Base-by-base conservation (phyloP, 2,888 invertebrate genomes). In the Ophioninae sp. region DNA sequence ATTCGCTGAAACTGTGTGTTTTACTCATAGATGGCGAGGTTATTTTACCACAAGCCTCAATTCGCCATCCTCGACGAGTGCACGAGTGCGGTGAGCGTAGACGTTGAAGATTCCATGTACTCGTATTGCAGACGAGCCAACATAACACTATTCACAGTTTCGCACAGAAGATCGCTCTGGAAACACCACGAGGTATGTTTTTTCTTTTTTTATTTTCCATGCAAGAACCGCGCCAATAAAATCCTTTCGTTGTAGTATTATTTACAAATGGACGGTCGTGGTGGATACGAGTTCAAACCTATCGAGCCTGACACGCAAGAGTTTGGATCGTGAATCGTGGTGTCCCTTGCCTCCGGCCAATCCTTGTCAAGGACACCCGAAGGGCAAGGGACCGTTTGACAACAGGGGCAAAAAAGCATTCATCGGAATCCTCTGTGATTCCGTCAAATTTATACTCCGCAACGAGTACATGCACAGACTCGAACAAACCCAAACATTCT, bases 41-140 rank as follows among this genome's bases (percentile, higher is more conserved):
- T 99, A 85, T 99, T 99, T 94, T 99, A 99, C 94, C 99, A 99
- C 93, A 96, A 96, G 91, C 99, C 99, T 0, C 99, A 99, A 93
- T 99, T 99, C 94, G 99, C 99, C 13, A 99, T 99, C 89, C 94
- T 99, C 88, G 99, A 99, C 91, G 99, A 99, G 93, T 99, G 99
- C 92, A 99, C 99, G 0, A 98, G 98, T 92, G 99, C 99, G 0
- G 99, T 99, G 0, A 99, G 98, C 70, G 98, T 99, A 0, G 99
- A 99, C 93, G 99, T 99, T 0, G 99, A 99, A 92, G 99, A 98
- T 41, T 96, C 96, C 87, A 99, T 99, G 97, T 99, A 99, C 92
- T 96, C 96, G 88, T 98, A 99, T 93, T 98, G 99, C 91, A 94
- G 97, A 89, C 93, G 95, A 93, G 95, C 95, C 88, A 96, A 96